Evolutionary conservation across 2,888 invertebrate genomes (phyloP), one percentile per base, ranked within the genome.

Genomic region (Pachliopta kotzebuea): DNA sequence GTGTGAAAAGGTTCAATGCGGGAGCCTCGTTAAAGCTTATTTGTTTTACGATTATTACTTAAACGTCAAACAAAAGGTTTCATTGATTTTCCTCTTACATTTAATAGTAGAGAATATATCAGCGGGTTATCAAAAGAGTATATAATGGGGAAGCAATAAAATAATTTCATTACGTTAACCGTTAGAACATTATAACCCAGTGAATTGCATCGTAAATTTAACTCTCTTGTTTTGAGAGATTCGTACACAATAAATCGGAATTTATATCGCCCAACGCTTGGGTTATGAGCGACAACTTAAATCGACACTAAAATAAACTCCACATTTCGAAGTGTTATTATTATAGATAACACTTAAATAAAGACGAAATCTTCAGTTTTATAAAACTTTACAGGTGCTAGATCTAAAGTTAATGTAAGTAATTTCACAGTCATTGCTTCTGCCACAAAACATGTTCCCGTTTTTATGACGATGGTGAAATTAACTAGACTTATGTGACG

Each of bases 81-180:
- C 65, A 65, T 50, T 61, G 60, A 61, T 57, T 65, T 60, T 58
- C 37, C 57, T 31, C 26, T 31, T 42, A 53, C 49, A 53, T 60
- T 56, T 53, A 58, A 42, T 45, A 63, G 57, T 17, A 7, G 21
- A n/a, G 53, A 58, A 58, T 60, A 56, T 61, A 57, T 57, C 61
- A 49, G 49, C 61, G 23, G 49, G 57, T 65, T 57, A 64, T 65
- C 57, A 45, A 17, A 17, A 53, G 55, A 56, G 45, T 45, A 23
- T 53, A 58, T 9, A 54, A 49, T 57, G 49, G 57, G 56, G 49
- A 49, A 58, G 65, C 59, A 62, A 66, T 66, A 66, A 66, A 66
- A 66, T 66, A 56, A 57, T 66, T 66, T 62, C 24, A 66, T 62
- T 66, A 62, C 52, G 53, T 45, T 42, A 58, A 65, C 65, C 62